Evolutionary conservation across 1,140 invertebrate genomes (phyloP), one percentile per base, ranked within the genome.

Genomic region (Cydia pomonella): DNA sequence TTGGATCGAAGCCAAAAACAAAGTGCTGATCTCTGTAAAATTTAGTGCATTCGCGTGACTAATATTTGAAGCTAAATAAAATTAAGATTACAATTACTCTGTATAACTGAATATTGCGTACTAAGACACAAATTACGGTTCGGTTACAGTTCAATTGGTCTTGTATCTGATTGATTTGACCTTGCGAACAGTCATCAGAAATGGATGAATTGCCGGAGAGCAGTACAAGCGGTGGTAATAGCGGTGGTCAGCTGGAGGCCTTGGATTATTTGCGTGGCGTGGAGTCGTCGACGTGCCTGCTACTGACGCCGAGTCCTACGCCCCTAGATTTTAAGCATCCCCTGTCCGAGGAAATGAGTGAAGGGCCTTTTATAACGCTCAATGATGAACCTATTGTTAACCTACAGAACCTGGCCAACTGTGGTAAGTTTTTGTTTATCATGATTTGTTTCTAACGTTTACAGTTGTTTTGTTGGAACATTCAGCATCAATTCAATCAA

Each of bases 271-370:
- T 93, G 69, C 87, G 84, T 21, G 91, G 83, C 23, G 91, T 92
- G 6, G 90, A 93, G 76, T 92, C 90, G 13, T 93, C 91, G 72
- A 93, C 90, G 29, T 93, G 90, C 72, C 75, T 90, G 21, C 73
- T 91, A 33, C 66, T 93, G 33, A 82, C 87, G 62, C 89, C 91
- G n/a, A 91, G 89, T 74, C 89, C 91, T 7, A 89, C 87, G n/a
- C 84, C 87, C 4, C 77, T 91, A 50, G 90, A 91, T 69, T 92
- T 91, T 72, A 90, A 91, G 72, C 91, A 93, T 82, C 89, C 90
- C 44, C 81, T 92, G 0, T 88, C 89, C 6, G 90, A 92, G 81
- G 88, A 91, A 84, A 84, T 89, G 74, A 87, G 73, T 76, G 90
- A 92, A 73, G 82, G 75, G 9, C 80, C 84, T 33, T 91, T 90